These are phyloP conservation scores for Priocnemis perturbator DNA, from an alignment of 2,888 invertebrate species.

Conservation along the genomic window DNA sequence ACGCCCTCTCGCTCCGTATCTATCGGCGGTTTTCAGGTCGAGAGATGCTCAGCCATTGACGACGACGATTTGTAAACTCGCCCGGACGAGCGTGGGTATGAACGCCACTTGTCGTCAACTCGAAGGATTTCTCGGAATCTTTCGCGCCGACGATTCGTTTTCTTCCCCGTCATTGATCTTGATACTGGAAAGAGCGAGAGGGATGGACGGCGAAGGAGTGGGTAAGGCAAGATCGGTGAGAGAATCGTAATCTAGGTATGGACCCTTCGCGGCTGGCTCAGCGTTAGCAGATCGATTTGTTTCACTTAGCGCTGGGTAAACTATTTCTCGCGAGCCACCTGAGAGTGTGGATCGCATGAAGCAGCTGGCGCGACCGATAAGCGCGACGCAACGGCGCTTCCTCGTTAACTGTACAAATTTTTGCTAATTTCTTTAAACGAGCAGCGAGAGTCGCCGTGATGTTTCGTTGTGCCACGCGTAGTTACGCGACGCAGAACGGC, in stretches of 20 bases:
- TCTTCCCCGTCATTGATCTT: slow-evolving; percentile 25
- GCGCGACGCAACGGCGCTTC: too few relatives aligned
- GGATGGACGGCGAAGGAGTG: not conserved
- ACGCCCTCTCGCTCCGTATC: slow-evolving; percentile 4
- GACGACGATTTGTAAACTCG: slow-evolving; percentile 32
- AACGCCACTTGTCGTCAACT: slow-evolving; percentile 32
- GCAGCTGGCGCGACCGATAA: too few relatives aligned
- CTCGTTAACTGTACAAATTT: too few relatives aligned
- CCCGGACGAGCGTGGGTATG: slow-evolving; percentile 22
- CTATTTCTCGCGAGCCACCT: too few relatives aligned
- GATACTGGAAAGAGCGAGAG: slow-evolving; percentile 15
- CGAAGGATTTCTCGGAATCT: slow-evolving; percentile 34
- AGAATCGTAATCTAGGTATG: slow-evolving; percentile 50
- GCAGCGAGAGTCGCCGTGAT: too few relatives aligned
- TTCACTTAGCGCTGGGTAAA: too few relatives aligned
- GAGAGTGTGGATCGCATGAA: too few relatives aligned
- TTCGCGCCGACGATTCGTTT: slow-evolving; percentile 26
- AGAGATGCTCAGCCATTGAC: slow-evolving; percentile 43
- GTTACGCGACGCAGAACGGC: too few relatives aligned
- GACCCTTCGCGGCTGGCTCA: slow-evolving; percentile 1
- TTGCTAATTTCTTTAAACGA: too few relatives aligned
- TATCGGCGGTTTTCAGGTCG: slow-evolving; percentile 36
- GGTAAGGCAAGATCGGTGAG: slow-evolving; percentile 20
- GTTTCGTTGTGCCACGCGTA: too few relatives aligned
- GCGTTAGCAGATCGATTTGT: too few relatives aligned